Evolutionary conservation across 1,140 invertebrate genomes (phyloP), one percentile per base, ranked within the genome.

Genomic region (Diplogasteroides magnus): DNA sequence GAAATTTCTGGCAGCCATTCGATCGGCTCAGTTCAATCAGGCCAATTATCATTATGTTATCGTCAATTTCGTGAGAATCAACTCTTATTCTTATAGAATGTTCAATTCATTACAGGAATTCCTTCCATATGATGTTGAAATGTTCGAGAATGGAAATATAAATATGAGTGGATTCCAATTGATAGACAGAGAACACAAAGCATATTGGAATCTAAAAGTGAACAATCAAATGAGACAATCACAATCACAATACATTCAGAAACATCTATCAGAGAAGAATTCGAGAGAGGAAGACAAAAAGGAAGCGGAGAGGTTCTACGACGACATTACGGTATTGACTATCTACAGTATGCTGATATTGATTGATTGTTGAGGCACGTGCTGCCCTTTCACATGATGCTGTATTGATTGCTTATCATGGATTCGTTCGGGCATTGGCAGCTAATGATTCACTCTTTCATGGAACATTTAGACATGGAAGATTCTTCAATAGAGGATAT

Each of bases 151-250:
- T 64, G 84, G 84, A 28, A 83, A 84, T 31, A 85, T 84, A 19
- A 85, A 85, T 68, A 83, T 85, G 14, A 84, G 83, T 11, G 84
- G 84, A 0, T 85, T 85, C 68, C 84, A 85, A 61, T 67, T 83
- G 15, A 67, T 83, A 2, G 74, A 71, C 28, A 61, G 65, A 25
- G 73, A 74, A 31, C 57, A 61, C 15, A 60, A 64, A 61, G 59
- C 61, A 23, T 74, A 74, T 68, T 71, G 69, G 69, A 63, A 58
- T 27, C 37, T 74, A 29, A 74, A 67, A 57, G 64, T 68, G 55
- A 25, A 64, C 25, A 29, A 11, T 27, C 25, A 61, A 11, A 6
- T 31, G 31, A 27, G 28, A 57, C 6, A 61, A 15, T 3, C n/a
- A n/a, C 3, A 26, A 61, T 6, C 63, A 27, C 19, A 26, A 57